phyloP scores from a whole-genome alignment of 2,888 invertebrate genomes.

The Pyrrhia umbra region DNA sequence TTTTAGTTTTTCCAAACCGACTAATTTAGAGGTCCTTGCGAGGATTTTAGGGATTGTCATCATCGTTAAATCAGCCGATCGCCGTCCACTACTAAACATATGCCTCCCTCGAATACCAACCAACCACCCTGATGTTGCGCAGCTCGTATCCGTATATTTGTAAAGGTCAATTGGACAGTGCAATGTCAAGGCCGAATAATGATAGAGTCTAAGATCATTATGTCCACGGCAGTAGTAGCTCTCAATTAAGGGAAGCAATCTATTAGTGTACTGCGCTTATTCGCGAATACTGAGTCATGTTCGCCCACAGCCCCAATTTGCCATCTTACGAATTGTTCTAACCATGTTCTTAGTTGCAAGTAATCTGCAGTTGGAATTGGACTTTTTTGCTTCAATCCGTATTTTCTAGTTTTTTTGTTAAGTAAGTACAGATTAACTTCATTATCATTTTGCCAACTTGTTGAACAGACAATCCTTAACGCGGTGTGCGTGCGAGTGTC shows the following conservation, averaged over 20 bases:
- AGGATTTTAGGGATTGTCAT: too few species aligned
- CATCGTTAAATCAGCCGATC: too few species aligned
- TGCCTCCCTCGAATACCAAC: too few species aligned
- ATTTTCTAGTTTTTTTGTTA: too few species aligned
- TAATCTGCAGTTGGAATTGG: not conserved
- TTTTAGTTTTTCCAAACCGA: too few species aligned
- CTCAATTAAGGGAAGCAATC: slow-evolving; percentile 41
- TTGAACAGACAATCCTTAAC: too few species aligned
- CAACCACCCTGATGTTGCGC: not conserved
- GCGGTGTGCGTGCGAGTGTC: too few species aligned
- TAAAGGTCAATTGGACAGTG: slow-evolving; percentile 1
- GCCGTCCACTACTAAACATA: too few species aligned
- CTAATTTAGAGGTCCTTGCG: too few species aligned
- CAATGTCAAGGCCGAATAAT: slow-evolving; percentile 19
- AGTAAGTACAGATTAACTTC: too few species aligned
- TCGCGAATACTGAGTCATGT: slow-evolving; percentile 16
- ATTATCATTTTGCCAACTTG: too few species aligned
- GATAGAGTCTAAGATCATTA: slow-evolving; percentile 14
- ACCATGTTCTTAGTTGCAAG: not conserved
- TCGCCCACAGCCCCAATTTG: slow-evolving; percentile 27
- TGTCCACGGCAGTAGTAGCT: not conserved
- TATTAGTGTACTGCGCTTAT: slow-evolving; percentile 19
- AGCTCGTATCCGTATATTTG: not conserved
- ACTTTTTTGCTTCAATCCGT: not conserved
- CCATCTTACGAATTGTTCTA: not conserved